These are phyloP conservation scores for Notodonta ziczac DNA, from an alignment of 2,888 invertebrate species.

Conservation along the genomic window DNA sequence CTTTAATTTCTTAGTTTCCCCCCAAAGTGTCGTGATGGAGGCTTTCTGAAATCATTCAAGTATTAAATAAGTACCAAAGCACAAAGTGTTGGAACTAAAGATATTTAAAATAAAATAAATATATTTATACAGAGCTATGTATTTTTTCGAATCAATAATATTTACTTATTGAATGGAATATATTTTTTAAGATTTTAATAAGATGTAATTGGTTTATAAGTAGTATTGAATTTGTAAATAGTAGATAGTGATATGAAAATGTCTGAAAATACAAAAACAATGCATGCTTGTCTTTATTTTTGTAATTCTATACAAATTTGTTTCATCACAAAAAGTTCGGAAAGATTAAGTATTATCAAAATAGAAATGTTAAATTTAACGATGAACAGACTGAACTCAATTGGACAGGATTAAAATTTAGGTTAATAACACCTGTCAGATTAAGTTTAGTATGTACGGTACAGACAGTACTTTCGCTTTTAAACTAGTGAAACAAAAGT, in stretches of 20 bases:
- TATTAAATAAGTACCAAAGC: constrained; percentile 44
- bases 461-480: neutral
- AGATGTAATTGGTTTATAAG: constrained; percentile 3
- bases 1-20: constrained; percentile 18
- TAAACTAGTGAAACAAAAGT: neutral
- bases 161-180: neutral
- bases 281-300: constrained; percentile 35
- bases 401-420: too few species aligned
- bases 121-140: constrained; percentile 4
- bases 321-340: neutral
- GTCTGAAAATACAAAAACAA: constrained; percentile 40
- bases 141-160: neutral
- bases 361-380: too few species aligned
- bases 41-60: constrained; percentile 13
- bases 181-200: too few species aligned
- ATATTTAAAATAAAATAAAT: neutral
- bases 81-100: constrained; percentile 39
- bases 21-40: constrained; percentile 15
- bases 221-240: constrained; percentile 34
- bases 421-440: too few species aligned
- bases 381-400: too few species aligned
- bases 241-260: constrained; percentile 19
- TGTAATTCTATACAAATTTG: constrained; percentile 13
- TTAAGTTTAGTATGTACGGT: too few species aligned
- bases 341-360: neutral